Evolutionary conservation across 2,113 vertebrate species (phyloP).

Genomic region (Notothenia rossii): DNA sequence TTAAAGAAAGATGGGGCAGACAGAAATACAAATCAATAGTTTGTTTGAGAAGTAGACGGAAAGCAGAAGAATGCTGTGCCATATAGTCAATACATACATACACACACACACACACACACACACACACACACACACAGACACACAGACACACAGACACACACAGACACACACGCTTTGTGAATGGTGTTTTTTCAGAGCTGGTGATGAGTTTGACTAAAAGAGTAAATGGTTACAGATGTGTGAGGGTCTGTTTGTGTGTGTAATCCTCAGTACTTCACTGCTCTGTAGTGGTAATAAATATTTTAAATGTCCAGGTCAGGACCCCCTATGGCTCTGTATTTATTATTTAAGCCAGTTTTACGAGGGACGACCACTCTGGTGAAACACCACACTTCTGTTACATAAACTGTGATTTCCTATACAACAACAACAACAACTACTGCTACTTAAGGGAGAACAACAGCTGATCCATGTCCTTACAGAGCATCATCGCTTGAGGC

Average conservation of each 20-base stretch:
- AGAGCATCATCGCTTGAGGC: background rate
- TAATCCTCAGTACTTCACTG: slow-evolving; percentile 23
- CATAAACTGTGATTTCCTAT: slow-evolving; percentile 30
- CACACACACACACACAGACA: slow-evolving; percentile 26
- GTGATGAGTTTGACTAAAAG: slow-evolving; percentile 10
- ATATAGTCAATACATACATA: slow-evolving; percentile 44
- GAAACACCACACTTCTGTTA: slow-evolving; percentile 47
- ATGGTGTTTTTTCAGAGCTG: background rate
- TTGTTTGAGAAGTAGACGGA: slow-evolving; percentile 46
- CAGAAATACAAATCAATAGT: slow-evolving; percentile 59
- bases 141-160: slow-evolving; percentile 36
- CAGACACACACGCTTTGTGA: background rate
- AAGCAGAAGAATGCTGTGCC: slow-evolving; percentile 15
- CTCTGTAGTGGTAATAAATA: slow-evolving; percentile 74
- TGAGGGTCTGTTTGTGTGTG: slow-evolving; percentile 28
- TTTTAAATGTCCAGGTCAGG: slow-evolving; percentile 73
- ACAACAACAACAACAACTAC: background rate
- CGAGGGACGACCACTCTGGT: slow-evolving; percentile 34
- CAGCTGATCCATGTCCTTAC: background rate
- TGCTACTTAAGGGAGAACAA: background rate
- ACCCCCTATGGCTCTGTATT: slow-evolving; percentile 61
- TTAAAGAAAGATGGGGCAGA: slow-evolving; percentile 41
- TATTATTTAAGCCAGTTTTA: slow-evolving; percentile 74
- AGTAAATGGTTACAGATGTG: background rate
- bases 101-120: slow-evolving; percentile 3